Conservation (phyloP, 2,113 vertebrate genomes). For the Lophotis ruficrista region DNA sequence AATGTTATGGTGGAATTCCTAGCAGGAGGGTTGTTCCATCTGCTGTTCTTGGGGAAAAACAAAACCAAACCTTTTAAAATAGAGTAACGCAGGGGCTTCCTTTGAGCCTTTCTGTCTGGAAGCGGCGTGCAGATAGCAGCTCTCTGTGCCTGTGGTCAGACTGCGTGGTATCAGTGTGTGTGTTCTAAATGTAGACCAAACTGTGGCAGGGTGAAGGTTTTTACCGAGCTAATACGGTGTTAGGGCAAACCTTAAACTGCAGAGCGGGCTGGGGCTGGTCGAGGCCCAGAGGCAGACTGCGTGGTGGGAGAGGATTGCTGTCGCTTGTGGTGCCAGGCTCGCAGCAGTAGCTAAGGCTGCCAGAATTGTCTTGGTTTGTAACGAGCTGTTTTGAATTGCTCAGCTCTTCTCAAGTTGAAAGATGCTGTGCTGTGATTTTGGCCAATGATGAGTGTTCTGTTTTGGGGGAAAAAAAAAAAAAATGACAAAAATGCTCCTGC, state of each 20-base stretch:
- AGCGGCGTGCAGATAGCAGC: background rate
- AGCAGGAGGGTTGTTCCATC: background rate
- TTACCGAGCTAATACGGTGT: background rate
- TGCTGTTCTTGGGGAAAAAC: background rate
- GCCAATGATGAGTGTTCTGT: background rate
- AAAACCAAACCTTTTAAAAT: background rate
- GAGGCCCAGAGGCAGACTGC: background rate
- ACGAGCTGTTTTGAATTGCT: background rate
- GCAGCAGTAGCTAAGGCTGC: background rate
- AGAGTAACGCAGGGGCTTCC: rapidly evolving
- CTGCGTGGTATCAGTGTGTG: rapidly evolving
- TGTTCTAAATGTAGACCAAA: background rate
- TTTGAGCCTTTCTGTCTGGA: background rate
- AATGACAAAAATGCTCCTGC: background rate
- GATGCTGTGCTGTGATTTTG: background rate
- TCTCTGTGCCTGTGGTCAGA: background rate
- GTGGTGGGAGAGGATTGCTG: rapidly evolving
- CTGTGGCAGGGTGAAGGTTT: background rate
- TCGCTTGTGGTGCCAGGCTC: background rate
- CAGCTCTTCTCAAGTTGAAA: background rate
- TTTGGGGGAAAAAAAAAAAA: background rate
- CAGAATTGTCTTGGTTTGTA: background rate
- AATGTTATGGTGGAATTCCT: rapidly evolving
- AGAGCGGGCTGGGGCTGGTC: rapidly evolving
- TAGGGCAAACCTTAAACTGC: background rate